phyloP scores from a whole-genome alignment of 1,140 invertebrate species.

The Campodea augens region DNA sequence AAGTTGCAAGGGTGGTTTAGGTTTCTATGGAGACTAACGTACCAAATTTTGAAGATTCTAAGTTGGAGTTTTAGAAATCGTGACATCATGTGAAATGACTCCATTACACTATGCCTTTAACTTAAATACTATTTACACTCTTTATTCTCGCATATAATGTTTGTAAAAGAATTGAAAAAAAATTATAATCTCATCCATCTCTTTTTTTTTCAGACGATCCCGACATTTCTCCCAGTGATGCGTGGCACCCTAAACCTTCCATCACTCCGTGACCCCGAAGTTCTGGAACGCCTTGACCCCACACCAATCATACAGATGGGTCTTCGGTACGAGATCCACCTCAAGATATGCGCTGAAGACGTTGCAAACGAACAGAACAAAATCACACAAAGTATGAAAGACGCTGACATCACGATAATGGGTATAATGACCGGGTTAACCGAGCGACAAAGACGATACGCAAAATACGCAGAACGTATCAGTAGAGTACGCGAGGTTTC shows the following conservation, averaged over 20 bases:
- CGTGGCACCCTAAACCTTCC: slow-evolving; percentile 67
- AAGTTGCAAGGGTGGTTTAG: too few species aligned
- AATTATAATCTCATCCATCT: background rate
- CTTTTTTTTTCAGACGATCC: slow-evolving; percentile 39
- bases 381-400: slow-evolving; percentile 46
- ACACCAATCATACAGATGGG: slow-evolving; percentile 37
- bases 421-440: slow-evolving; percentile 44
- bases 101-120: too few species aligned
- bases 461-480: slow-evolving; percentile 65
- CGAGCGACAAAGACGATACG: slow-evolving; percentile 64
- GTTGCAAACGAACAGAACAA: slow-evolving; percentile 51
- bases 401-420: slow-evolving; percentile 52
- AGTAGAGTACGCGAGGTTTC: slow-evolving; percentile 55
- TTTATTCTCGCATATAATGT: too few species aligned
- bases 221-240: slow-evolving; percentile 84
- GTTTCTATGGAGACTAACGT: too few species aligned
- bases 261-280: slow-evolving; percentile 65
- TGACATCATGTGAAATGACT: too few species aligned
- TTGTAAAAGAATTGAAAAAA: too few species aligned
- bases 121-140: too few species aligned
- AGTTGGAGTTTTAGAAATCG: too few species aligned
- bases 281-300: slow-evolving; percentile 58
- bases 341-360: slow-evolving; percentile 42
- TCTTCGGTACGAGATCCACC: slow-evolving; percentile 54
- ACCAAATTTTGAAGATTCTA: too few species aligned